Evolutionary conservation across 2,888 invertebrate species (phyloP), one percentile per base, ranked within the genome.

Genomic region (Pristionchus fissidentatus): DNA sequence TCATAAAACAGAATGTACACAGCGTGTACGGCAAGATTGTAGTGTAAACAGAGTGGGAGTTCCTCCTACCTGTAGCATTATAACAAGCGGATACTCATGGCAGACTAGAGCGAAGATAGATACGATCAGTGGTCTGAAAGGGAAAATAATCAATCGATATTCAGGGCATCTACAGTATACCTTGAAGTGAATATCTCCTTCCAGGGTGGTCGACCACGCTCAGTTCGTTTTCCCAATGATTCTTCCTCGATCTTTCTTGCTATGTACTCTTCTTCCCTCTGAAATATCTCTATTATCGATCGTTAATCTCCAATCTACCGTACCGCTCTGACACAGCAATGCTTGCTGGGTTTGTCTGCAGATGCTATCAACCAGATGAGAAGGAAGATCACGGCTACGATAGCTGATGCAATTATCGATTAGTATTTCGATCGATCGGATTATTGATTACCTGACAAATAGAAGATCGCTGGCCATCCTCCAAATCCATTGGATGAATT

Each of bases 261-360:
- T 73, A 91, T 88, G 77, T 90, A 91, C 4, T 86, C 87, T 78
- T 88, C 86, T 84, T 91, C 91, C 62, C 84, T 86, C 86, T 88
- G 78, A 84, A 89, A 22, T 19, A 19, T 22, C n/a, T 66, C 60
- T 38, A n/a, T 38, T n/a, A 77, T 78, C 29, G 19, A 43, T 46
- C 26, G 38, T 43, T 73, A 73, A 15, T 73, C 46, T 29, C 13
- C 46, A 38, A 55, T 85, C 46, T 60, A 73, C 80, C 81, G 4
- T 66, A 84, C 81, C 38, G 87, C 87, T 84, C 86, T 83, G 22
- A 90, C 90, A 85, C 90, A 91, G 46, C 88, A 88, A 75, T 91
- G 91, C 84, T 91, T 91, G 26, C 90, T 89, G 32, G 91, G 91
- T 84, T 91, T 91, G 82, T 91, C 91, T n/a, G 91, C 91, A 13